Evolutionary conservation across 1,140 invertebrate genomes (phyloP).

Genomic region (Orius laevigatus): DNA sequence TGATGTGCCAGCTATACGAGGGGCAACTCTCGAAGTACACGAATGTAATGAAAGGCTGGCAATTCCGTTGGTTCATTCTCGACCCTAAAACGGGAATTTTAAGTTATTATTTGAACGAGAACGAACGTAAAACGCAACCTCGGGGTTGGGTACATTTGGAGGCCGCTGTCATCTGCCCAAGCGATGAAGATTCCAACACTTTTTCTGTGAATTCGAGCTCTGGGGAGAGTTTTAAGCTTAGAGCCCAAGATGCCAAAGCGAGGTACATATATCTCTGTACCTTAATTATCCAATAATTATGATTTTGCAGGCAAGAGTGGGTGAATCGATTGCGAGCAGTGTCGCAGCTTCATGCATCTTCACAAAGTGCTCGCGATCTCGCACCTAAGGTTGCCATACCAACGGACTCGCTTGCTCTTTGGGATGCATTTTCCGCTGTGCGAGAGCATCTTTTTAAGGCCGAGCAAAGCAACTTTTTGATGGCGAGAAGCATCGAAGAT

Average conservation of each 20-base stretch:
- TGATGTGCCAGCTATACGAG: constrained; percentile 38
- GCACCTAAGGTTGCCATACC: not conserved
- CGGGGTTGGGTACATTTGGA: constrained; percentile 61
- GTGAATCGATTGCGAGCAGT: constrained; percentile 47
- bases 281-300: too few species aligned
- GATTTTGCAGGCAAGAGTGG: constrained; percentile 68
- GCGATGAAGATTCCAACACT: constrained; percentile 91
- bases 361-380: not conserved
- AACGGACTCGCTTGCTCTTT: constrained; percentile 23
- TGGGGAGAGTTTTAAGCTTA: constrained; percentile 76
- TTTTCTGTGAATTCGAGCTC: constrained; percentile 84
- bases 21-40: constrained; percentile 91
- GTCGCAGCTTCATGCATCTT: constrained; percentile 36
- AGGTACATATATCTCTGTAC: too few species aligned
- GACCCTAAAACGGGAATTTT: constrained; percentile 78
- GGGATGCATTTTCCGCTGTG: constrained; percentile 32
- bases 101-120: constrained; percentile 70
- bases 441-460: constrained; percentile 29
- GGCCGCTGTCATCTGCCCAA: constrained; percentile 84
- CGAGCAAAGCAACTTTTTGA: constrained; percentile 26
- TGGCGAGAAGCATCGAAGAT: constrained; percentile 28
- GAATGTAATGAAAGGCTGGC: constrained; percentile 96
- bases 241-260: constrained; percentile 65
- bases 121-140: constrained; percentile 42
- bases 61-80: constrained; percentile 86